These are phyloP conservation scores for Megaceryle torquata DNA, from an alignment of 2,113 vertebrate species.

Conservation along the genomic window DNA sequence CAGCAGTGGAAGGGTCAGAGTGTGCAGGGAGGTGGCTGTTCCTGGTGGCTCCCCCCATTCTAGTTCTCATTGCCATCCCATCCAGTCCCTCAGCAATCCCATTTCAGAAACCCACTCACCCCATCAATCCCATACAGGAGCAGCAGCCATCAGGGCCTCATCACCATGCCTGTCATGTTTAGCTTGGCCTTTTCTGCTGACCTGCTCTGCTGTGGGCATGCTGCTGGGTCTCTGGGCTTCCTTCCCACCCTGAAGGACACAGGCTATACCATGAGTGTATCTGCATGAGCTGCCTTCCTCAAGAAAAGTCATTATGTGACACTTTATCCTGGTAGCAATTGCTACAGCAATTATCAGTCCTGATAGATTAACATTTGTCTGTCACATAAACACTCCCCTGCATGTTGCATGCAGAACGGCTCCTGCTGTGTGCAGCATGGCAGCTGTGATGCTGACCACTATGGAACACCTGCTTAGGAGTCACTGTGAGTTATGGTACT, in stretches of 20 bases:
- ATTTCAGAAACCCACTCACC: background rate
- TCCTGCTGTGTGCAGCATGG: rapidly evolving
- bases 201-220: background rate
- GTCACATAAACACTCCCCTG: background rate
- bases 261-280: background rate
- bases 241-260: background rate
- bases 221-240: background rate
- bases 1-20: background rate
- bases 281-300: background rate
- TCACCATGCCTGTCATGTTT: background rate
- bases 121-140: background rate
- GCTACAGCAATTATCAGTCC: background rate
- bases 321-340: background rate
- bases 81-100: background rate
- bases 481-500: background rate
- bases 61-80: background rate
- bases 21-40: background rate
- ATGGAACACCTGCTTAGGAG: background rate
- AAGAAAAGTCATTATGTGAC: background rate
- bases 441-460: background rate
- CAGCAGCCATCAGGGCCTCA: background rate
- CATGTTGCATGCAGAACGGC: background rate
- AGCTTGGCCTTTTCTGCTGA: background rate
- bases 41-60: background rate
- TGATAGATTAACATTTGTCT: background rate